These are phyloP conservation scores for Blomia tropicalis DNA, from an alignment of 2,888 invertebrate genomes.

Conservation along the genomic window DNA sequence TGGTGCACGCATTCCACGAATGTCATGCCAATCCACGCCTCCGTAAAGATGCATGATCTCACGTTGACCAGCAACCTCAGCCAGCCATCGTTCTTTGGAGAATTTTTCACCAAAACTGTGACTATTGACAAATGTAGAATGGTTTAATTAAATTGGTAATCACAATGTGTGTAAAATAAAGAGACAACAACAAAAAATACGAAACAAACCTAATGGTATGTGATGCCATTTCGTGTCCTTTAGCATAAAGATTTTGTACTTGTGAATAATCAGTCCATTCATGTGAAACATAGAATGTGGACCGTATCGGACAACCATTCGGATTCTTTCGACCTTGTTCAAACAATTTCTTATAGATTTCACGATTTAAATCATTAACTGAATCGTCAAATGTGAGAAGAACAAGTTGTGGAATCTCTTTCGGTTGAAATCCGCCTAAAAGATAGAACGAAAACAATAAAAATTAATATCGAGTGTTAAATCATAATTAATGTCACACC, in stretches of 20 bases:
- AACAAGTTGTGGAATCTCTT: conserved; percentile 76
- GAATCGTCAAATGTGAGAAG: conserved; percentile 84
- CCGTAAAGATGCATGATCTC: conserved; percentile 70
- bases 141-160: too few relatives aligned
- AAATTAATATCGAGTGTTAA: not conserved
- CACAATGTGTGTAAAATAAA: too few relatives aligned
- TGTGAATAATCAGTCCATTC: conserved; percentile 98
- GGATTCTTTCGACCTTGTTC: conserved; percentile 36
- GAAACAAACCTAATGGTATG: conserved; percentile 61
- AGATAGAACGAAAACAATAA: conserved; percentile 22
- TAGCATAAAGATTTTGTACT: conserved; percentile 83
- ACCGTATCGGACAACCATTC: conserved; percentile 42
- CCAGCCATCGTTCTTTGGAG: conserved; percentile 84
- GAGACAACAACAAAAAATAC: not conserved
- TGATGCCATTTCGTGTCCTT: conserved; percentile 92
- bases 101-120: conserved; percentile 91
- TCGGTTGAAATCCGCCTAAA: conserved; percentile 60
- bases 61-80: conserved; percentile 82
- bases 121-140: conserved; percentile 42
- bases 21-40: conserved; percentile 69
- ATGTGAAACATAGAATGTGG: conserved; percentile 94
- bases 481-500: too few relatives aligned
- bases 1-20: conserved; percentile 92
- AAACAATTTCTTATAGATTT: conserved; percentile 55
- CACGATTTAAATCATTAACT: conserved; percentile 84